phyloP scores from a whole-genome alignment of 1,140 invertebrate genomes.

The Neuroterus valhalla region DNA sequence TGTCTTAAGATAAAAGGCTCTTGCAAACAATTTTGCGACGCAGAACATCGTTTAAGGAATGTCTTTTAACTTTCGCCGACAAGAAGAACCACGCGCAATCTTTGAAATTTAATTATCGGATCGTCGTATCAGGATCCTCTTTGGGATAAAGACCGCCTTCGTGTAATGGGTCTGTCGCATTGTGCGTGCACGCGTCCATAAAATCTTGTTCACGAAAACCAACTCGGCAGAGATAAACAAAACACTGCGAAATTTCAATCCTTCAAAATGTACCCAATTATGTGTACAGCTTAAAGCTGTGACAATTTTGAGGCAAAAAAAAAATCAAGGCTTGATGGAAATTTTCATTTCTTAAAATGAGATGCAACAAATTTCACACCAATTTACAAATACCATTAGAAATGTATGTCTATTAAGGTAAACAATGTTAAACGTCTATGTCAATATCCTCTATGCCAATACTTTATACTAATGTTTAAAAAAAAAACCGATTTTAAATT shows the following conservation, averaged over 20 bases:
- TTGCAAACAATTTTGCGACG: neutral
- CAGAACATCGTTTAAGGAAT: neutral
- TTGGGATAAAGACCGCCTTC: conserved; percentile 57
- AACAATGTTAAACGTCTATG: no score
- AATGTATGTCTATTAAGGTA: no score
- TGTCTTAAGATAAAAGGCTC: no score
- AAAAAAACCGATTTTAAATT: no score
- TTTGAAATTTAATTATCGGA: conserved; percentile 64
- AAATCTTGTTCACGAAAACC: conserved; percentile 37
- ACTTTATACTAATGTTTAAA: no score
- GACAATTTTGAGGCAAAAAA: neutral
- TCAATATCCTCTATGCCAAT: no score
- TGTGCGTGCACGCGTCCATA: conserved; percentile 38
- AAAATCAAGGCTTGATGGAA: neutral
- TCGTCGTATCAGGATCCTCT: conserved; percentile 54
- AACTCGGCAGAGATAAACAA: neutral
- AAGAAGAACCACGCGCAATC: conserved; percentile 41
- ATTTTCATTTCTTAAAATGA: no score
- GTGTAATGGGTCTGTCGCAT: no score
- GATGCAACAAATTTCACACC: no score
- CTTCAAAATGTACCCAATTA: no score
- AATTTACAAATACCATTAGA: no score
- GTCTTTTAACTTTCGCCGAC: conserved; percentile 51
- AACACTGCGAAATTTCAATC: neutral
- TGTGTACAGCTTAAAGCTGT: no score